Evolutionary conservation across 2,113 vertebrate genomes (phyloP).

Genomic region (Gallinago paraguaiae): DNA sequence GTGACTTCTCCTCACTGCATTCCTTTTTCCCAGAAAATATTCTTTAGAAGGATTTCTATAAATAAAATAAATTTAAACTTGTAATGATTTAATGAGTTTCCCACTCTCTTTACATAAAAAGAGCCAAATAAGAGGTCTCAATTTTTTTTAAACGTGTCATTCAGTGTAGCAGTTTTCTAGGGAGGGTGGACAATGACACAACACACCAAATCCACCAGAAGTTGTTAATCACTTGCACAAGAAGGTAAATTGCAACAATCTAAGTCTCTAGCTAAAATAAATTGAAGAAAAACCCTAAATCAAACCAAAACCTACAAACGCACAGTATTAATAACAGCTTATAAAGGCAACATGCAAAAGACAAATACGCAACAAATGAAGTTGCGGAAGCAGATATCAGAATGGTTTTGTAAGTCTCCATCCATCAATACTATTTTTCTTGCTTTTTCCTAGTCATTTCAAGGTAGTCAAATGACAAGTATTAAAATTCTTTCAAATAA

Average conservation of each 20-base stretch:
- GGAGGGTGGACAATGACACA: too few species aligned
- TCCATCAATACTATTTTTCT: not conserved
- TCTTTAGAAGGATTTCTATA: constrained; percentile 31
- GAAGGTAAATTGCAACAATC: not conserved
- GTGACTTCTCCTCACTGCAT: constrained; percentile 6
- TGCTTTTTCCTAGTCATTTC: not conserved
- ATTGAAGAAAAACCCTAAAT: not conserved
- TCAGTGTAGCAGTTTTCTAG: not conserved
- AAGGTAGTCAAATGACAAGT: not conserved
- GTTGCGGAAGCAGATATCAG: not conserved
- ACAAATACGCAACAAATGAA: not conserved
- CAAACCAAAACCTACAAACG: not conserved
- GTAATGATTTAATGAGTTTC: not conserved
- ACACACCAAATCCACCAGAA: not conserved
- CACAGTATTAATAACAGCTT: not conserved
- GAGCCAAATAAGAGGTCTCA: not conserved
- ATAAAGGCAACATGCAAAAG: not conserved
- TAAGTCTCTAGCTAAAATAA: not conserved
- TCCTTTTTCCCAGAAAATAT: constrained; percentile 32
- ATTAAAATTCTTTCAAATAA: not conserved
- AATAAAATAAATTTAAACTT: constrained; percentile 22
- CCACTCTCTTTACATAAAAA: not conserved
- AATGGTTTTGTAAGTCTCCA: not conserved
- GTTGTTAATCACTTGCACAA: not conserved
- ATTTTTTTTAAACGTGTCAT: not conserved